phyloP scores from a whole-genome alignment of 2,888 invertebrate genomes.

The Apoderus coryli region DNA sequence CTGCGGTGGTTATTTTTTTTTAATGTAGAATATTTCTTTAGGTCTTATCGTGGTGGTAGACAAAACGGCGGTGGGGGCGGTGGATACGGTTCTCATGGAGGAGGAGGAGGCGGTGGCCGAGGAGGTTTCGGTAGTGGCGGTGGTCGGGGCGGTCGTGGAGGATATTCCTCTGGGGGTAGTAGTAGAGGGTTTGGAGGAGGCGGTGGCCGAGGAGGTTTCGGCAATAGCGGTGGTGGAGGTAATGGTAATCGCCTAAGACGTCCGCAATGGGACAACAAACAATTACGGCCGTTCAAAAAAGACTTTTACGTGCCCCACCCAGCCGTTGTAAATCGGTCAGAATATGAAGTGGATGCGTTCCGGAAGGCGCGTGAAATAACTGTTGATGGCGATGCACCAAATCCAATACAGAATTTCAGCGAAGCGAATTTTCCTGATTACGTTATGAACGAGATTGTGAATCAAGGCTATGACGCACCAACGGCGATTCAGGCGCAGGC shows the following conservation, averaged over 20 bases:
- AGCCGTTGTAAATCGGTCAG: slow-evolving; percentile 47
- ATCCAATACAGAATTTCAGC: slow-evolving; percentile 64
- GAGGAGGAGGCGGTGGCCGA: slow-evolving; percentile 24
- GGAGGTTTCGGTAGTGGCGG: slow-evolving; percentile 20
- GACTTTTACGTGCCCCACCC: slow-evolving; percentile 69
- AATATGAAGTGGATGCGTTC: slow-evolving; percentile 58
- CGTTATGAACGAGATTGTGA: slow-evolving; percentile 56
- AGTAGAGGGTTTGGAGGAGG: not conserved
- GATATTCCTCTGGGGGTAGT: slow-evolving; percentile 20
- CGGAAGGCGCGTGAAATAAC: slow-evolving; percentile 72
- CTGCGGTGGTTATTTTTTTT: too few relatives aligned
- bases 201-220: slow-evolving; percentile 22
- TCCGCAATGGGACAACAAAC: slow-evolving; percentile 58
- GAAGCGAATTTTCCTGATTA: slow-evolving; percentile 71
- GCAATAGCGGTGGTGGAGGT: slow-evolving; percentile 26
- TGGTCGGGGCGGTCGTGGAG: slow-evolving; percentile 18
- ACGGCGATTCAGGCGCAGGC: slow-evolving; percentile 81
- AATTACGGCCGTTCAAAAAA: slow-evolving; percentile 69
- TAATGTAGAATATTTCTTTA: too few relatives aligned
- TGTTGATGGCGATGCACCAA: slow-evolving; percentile 59
- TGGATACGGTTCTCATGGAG: slow-evolving; percentile 10
- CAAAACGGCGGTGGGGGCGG: slow-evolving; percentile 14
- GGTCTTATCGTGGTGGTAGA: slow-evolving; percentile 26
- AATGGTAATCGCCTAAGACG: slow-evolving; percentile 40
- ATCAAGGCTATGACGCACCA: slow-evolving; percentile 59